Conservation (phyloP, 2,888 invertebrate species). For the Drymonia ruficornis region DNA sequence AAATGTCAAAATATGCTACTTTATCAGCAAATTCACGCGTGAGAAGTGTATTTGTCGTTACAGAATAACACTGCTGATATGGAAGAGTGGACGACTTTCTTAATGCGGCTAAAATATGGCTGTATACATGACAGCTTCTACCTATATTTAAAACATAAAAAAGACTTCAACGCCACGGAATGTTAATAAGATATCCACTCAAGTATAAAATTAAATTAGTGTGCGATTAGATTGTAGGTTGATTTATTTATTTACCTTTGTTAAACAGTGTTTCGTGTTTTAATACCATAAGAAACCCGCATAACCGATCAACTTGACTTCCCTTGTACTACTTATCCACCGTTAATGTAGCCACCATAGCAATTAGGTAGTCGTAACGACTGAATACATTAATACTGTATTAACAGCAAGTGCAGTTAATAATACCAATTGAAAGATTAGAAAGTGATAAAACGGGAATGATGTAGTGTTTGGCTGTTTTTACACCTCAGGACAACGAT, state of each 20-base stretch:
- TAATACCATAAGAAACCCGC: conserved; percentile 61
- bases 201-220: conserved; percentile 5
- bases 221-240: background rate
- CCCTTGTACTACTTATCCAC: conserved; percentile 59
- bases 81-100: no score
- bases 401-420: conserved; percentile 21
- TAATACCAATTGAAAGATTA: conserved; percentile 13
- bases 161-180: no score
- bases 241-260: background rate
- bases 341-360: conserved; percentile 73
- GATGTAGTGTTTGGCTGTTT: background rate
- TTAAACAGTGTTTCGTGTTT: background rate
- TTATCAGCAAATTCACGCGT: no score
- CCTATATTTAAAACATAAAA: no score
- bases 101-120: no score
- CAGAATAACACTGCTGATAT: no score
- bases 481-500: background rate
- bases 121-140: no score
- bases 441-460: conserved; percentile 21
- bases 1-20: no score
- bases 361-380: conserved; percentile 46
- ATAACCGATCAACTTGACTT: conserved; percentile 58
- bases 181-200: no score
- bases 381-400: conserved; percentile 32
- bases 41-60: no score